Evolutionary conservation across 2,113 vertebrate genomes (phyloP).

Genomic region (Drymodes brunneopygia): DNA sequence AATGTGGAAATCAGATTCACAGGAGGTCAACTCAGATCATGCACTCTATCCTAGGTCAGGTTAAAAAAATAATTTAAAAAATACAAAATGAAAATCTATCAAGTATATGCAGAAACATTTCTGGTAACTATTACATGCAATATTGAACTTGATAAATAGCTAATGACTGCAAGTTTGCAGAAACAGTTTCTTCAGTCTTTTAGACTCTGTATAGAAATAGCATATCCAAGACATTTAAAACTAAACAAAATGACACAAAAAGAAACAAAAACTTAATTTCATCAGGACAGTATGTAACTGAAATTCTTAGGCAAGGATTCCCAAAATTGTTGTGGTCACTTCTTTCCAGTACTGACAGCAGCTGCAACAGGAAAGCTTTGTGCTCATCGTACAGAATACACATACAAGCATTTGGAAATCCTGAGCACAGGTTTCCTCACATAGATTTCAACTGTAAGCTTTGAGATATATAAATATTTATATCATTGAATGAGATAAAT

Average conservation of each 20-base stretch:
- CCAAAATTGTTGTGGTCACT: not conserved
- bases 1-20: not conserved
- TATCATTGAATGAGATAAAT: not conserved
- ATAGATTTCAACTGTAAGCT: not conserved
- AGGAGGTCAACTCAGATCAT: not conserved
- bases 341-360: not conserved
- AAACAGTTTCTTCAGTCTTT: not conserved
- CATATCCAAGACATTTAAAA: not conserved
- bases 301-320: not conserved
- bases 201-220: not conserved
- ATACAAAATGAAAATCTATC: not conserved
- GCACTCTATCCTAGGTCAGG: not conserved
- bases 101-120: not conserved
- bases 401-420: not conserved
- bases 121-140: not conserved
- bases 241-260: not conserved
- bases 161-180: not conserved
- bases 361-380: not conserved
- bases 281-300: not conserved
- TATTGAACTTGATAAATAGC: not conserved
- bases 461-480: not conserved
- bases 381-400: not conserved
- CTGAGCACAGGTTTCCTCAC: not conserved
- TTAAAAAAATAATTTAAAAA: not conserved
- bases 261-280: not conserved